Evolutionary conservation across 2,888 invertebrate species (phyloP), one percentile per base, ranked within the genome.

Genomic region (Lydus trimaculatus): DNA sequence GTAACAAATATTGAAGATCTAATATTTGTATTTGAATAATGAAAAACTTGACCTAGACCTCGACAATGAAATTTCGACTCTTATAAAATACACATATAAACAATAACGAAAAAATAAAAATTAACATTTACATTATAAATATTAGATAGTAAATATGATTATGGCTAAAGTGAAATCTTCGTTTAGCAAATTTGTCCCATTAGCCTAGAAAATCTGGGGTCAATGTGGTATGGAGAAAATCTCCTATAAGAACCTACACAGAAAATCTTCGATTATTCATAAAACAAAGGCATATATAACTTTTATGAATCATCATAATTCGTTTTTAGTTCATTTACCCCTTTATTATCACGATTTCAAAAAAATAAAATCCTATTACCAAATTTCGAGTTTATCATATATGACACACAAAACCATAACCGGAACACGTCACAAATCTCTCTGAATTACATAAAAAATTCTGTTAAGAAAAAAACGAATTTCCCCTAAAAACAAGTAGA

Each of bases 191-290:
- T 3, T 76, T 80, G 80, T 77, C 78, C 80, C 73, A 80, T 74
- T 80, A 75, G 78, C 80, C 80, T 80, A 80, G 78, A 80, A 80
- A 77, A 71, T 63, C 69, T 70, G 68, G 74, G 78, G 79, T 78
- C 78, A 79, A 77, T 56, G 64, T 48, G 15, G 62, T 36, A 13
- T 36, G 63, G 71, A 63, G 68, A 71, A 71, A 68, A 68, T 68
- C 64, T 17, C 39, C 28, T 33, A 0, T 4, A 25, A 20, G 31
- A 39, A 23, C 66, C 61, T 62, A 66, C 33, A 52, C 48, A 60
- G 15, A 28, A 68, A n/a, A 31, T 33, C 52, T 33, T 66, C 11
- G 59, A 62, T 69, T 67, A 67, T 67, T 61, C 67, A 67, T 64
- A 31, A 61, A 67, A 66, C 63, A 65, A 66, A 69, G 66, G 69